phyloP scores from a whole-genome alignment of 2,888 invertebrate genomes.

The Arrhopalites spinosus region DNA sequence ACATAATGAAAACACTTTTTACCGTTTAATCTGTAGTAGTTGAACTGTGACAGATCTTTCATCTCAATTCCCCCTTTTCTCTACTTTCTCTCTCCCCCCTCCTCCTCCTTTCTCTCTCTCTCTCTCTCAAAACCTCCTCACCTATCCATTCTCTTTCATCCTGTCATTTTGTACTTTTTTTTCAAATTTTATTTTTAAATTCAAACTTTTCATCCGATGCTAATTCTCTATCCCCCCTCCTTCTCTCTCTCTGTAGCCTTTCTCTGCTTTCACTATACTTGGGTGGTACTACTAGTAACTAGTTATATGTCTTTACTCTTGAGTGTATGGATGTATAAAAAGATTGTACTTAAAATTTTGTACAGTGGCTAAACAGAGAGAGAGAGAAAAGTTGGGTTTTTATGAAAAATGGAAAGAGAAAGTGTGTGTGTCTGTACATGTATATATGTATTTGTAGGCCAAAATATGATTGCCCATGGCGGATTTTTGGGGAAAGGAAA shows the following conservation, averaged over 20 bases:
- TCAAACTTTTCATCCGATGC: background rate
- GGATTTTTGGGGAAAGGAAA: background rate
- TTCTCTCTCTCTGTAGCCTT: constrained; percentile 12
- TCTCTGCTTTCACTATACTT: background rate
- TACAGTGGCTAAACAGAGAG: too few species aligned
- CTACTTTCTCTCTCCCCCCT: background rate
- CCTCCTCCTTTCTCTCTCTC: background rate
- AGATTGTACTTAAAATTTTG: too few species aligned
- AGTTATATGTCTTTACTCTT: too few species aligned
- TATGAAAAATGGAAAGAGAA: constrained; percentile 17
- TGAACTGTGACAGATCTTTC: background rate
- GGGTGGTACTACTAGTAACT: too few species aligned
- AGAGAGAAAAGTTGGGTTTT: constrained; percentile 15
- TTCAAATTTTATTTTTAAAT: too few species aligned
- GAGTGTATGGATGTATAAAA: background rate
- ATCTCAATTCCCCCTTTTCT: background rate
- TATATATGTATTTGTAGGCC: constrained; percentile 27
- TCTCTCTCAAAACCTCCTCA: background rate
- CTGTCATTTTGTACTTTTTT: background rate
- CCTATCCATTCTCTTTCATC: background rate
- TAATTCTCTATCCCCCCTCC: background rate
- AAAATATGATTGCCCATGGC: constrained; percentile 19
- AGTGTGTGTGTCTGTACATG: background rate
- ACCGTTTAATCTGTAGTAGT: too few species aligned
- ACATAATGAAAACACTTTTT: too few species aligned